Base-by-base conservation (phyloP, 2,797 vertebrate species). In the Paguma larvata region DNA sequence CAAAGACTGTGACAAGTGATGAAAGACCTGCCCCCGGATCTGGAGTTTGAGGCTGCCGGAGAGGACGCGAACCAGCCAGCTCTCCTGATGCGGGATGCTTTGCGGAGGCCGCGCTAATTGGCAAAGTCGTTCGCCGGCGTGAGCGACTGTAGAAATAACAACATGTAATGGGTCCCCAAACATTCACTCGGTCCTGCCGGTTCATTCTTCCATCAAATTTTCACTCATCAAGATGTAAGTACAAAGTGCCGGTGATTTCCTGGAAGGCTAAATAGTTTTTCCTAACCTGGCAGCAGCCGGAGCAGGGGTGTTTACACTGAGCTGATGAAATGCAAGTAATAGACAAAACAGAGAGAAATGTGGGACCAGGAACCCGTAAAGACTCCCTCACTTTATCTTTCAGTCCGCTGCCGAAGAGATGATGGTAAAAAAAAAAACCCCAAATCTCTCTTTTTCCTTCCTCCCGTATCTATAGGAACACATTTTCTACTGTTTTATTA, bases 1-100 rank as follows among this genome's bases (percentile, higher is more conserved):
- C 97, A 97, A 97, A 95, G 98, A 98, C 87, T 92, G 95, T 94
- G 96, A 98, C 97, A 98, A 97, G 98, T 48, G 97, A 96, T 98
- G 98, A 99, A 98, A 98, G 96, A 93, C 63, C 94, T 97, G 96
- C 85, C 98, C 98, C 95, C 56, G 11, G 97, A 92, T 96, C 98
- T 97, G 97, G 95, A 90, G 91, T 97, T 95, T 95, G 95, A 95
- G 96, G 97, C 97, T 96, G 88, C 87, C 92, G 90, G 0, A 8
- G 95, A 89, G 63, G 92, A 96, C 48, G 34, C 34, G 92, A 85
- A 63, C 25, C 63, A 94, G 88, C 19, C 70, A 93, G 30, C 48
- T 89, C 96, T 95, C 70, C 96, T 98, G 96, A 95, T 84, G 92
- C 73, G 82, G 82, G 51, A 0, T 72, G 25, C 88, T 95, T 95